phyloP scores from a whole-genome alignment of 2,888 invertebrate genomes.

The Arenicola marina region DNA sequence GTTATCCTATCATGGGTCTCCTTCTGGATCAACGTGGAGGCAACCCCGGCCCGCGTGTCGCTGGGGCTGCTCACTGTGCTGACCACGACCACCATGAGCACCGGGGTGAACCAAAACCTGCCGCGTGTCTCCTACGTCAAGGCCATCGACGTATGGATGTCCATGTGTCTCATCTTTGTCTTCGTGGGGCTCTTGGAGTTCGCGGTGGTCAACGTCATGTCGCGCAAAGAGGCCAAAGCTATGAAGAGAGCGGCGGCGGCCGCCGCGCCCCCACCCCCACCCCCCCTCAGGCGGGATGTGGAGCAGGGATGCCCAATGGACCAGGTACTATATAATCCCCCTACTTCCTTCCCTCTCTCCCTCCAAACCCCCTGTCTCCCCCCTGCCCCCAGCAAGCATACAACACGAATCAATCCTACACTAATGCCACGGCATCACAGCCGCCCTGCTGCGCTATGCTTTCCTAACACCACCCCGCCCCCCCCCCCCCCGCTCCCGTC shows the following conservation, averaged over 20 bases:
- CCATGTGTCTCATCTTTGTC: conserved; percentile 39
- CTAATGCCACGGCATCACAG: too few relatives aligned
- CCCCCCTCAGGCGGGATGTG: not conserved
- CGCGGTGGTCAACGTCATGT: conserved; percentile 40
- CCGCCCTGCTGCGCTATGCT: too few relatives aligned
- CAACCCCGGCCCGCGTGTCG: conserved; percentile 87
- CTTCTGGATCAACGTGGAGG: conserved; percentile 86
- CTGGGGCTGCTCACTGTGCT: conserved; percentile 80
- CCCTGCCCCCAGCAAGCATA: too few relatives aligned
- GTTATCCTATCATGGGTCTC: conserved; percentile 97
- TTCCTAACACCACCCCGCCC: too few relatives aligned
- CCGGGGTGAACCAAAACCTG: conserved; percentile 86
- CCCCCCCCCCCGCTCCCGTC: too few relatives aligned
- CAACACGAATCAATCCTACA: too few relatives aligned
- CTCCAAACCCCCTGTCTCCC: too few relatives aligned
- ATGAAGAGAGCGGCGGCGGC: not conserved
- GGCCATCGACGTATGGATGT: conserved; percentile 72
- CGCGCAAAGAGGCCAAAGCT: conserved; percentile 25
- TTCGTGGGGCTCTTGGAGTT: conserved; percentile 40
- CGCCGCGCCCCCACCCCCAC: not conserved
- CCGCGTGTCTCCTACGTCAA: conserved; percentile 91
- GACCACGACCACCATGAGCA: conserved; percentile 81
- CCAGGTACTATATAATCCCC: too few relatives aligned
- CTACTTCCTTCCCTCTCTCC: too few relatives aligned
- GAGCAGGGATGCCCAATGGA: not conserved